These are phyloP conservation scores for Oreocharis arfaki DNA, from an alignment of 2,113 vertebrate genomes.

Conservation along the genomic window DNA sequence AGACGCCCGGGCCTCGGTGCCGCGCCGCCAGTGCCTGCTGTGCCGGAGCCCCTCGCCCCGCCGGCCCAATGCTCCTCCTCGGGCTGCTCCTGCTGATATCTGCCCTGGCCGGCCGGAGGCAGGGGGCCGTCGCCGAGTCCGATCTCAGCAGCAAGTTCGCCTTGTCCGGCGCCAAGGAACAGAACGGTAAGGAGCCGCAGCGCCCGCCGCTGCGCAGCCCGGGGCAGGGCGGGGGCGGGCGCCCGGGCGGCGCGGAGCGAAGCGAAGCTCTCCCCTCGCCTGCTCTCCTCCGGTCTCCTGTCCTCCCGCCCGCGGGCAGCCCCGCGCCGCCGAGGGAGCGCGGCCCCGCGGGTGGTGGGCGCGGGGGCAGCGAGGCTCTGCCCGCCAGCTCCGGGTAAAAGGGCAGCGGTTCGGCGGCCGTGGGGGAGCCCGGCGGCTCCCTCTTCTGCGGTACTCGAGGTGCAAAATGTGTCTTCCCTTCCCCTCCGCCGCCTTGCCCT, in stretches of 20 bases:
- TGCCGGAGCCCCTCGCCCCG: slow-evolving; percentile 66
- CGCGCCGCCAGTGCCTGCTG: slow-evolving; percentile 64
- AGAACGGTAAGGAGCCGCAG: slow-evolving; percentile 81
- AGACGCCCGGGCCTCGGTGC: slow-evolving; percentile 70
- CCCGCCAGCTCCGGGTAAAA: neutral
- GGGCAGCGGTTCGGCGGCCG: neutral
- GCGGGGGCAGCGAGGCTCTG: slow-evolving; percentile 25
- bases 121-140: slow-evolving; percentile 84
- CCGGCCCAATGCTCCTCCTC: slow-evolving; percentile 95
- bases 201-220: neutral
- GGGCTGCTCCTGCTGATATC: slow-evolving; percentile 87
- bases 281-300: neutral
- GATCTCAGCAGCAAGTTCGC: slow-evolving; percentile 87
- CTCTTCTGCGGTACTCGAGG: neutral
- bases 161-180: slow-evolving; percentile 85
- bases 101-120: slow-evolving; percentile 82
- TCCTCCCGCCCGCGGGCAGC: neutral
- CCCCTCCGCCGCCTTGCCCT: neutral
- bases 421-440: neutral
- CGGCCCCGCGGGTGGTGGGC: neutral
- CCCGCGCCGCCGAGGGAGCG: neutral
- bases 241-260: neutral
- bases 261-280: neutral
- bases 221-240: neutral
- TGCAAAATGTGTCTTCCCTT: neutral